Conservation (phyloP, 2,888 invertebrate genomes). For the Lypha dubia region DNA sequence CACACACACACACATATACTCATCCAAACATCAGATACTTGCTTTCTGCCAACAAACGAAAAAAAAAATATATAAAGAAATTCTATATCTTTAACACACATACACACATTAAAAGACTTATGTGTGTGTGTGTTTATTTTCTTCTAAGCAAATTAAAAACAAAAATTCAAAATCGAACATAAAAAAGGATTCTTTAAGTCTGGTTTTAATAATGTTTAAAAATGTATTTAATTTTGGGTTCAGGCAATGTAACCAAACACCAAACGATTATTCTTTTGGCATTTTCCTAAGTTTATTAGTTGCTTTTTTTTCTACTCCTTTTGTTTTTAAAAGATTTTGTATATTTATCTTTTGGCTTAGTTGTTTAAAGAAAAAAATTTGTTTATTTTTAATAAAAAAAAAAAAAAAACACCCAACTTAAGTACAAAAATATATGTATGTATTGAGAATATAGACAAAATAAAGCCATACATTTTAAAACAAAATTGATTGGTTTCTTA, state of each 20-base stretch:
- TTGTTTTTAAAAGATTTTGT: background rate
- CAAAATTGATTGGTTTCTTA: constrained; percentile 53
- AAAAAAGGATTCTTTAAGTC: constrained; percentile 41
- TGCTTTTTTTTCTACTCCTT: background rate
- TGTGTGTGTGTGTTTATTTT: background rate
- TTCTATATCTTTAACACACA: background rate
- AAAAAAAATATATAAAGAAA: no score
- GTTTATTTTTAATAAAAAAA: constrained; percentile 23
- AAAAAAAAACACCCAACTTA: background rate
- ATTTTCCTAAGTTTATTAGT: constrained; percentile 26
- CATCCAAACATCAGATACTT: constrained; percentile 29
- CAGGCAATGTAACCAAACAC: constrained; percentile 26
- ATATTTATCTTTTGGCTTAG: constrained; percentile 13
- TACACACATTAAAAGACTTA: constrained; percentile 15
- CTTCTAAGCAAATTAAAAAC: background rate
- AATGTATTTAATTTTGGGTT: constrained; percentile 41
- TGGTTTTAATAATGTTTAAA: constrained; percentile 50
- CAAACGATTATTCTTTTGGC: constrained; percentile 27
- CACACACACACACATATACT: constrained; percentile 53
- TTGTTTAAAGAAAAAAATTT: constrained; percentile 16
- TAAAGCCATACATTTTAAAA: constrained; percentile 38
- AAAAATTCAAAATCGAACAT: no score
- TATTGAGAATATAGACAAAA: background rate
- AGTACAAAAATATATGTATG: background rate
- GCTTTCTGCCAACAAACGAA: constrained; percentile 15